These are phyloP conservation scores for Drosophila melanosoma DNA, from an alignment of 2,888 invertebrate genomes.

Conservation along the genomic window DNA sequence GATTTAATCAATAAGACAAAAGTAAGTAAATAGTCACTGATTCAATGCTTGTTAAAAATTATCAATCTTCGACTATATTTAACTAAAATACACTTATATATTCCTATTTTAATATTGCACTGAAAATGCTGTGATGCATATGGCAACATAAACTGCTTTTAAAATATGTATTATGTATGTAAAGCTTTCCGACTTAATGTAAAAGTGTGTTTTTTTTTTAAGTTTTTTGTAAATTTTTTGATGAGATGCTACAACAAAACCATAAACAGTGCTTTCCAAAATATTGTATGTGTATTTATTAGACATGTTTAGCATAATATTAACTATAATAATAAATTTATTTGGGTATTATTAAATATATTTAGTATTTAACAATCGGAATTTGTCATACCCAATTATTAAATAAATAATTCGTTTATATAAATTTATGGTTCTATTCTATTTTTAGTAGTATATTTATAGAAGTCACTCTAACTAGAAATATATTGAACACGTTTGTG, in stretches of 20 bases:
- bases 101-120: constrained; percentile 16
- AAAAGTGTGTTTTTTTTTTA: neutral
- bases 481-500: constrained; percentile 25
- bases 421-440: neutral
- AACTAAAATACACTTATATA: constrained; percentile 10
- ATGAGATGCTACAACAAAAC: constrained; percentile 27
- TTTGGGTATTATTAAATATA: neutral
- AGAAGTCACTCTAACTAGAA: constrained; percentile 10
- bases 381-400: neutral
- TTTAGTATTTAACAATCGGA: neutral
- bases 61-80: neutral
- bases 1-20: neutral
- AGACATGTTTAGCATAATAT: neutral
- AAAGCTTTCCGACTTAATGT: no score
- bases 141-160: constrained; percentile 9
- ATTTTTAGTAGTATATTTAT: constrained; percentile 1
- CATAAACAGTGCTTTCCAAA: constrained; percentile 9
- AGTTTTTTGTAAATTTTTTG: constrained; percentile 6
- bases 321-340: neutral
- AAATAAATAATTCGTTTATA: no score
- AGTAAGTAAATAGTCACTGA: no score
- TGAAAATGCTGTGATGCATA: constrained; percentile 25
- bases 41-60: neutral
- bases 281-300: neutral
- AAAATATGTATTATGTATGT: constrained; percentile 16